A percentile compares a stretch with the other conserved stretches of the same genome.
Conservation (phyloP, 2,888 invertebrate species). For the Liodrosophila aerea region DNA sequence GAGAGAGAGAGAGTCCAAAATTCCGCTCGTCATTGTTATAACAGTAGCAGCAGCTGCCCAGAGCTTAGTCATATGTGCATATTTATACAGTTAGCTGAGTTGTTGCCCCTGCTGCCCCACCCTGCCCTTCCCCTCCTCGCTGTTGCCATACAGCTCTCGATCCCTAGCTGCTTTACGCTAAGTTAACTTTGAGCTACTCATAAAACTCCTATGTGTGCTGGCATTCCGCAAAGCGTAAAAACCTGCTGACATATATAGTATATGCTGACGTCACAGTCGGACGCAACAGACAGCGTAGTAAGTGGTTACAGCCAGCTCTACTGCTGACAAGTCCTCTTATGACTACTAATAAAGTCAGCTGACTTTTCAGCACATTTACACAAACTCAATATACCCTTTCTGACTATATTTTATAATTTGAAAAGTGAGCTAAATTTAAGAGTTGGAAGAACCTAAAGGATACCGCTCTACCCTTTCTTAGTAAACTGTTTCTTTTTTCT, state of each 20-base stretch:
- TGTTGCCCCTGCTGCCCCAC: conserved; percentile 12
- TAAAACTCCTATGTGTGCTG: conserved; percentile 34
- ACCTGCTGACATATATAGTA: not conserved
- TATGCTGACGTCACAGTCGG: no score
- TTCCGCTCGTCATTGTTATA: conserved; percentile 65
- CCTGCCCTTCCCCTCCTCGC: conserved; percentile 11
- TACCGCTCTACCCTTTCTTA: no score
- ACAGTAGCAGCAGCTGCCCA: conserved; percentile 36
- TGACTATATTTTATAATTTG: no score
- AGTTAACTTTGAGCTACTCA: conserved; percentile 60
- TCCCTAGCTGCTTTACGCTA: conserved; percentile 55
- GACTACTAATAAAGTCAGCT: no score
- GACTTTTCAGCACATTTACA: no score
- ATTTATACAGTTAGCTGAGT: conserved; percentile 59
- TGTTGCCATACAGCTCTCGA: not conserved
- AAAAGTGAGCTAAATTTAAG: no score
- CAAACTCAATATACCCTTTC: no score
- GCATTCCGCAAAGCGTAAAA: conserved; percentile 15
- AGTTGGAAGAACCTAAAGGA: no score
- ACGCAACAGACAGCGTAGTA: no score
- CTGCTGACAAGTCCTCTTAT: no score
- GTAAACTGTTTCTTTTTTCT: no score
- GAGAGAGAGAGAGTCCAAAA: conserved; percentile 22
- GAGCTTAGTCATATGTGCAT: conserved; percentile 65
- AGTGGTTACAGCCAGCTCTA: no score